phyloP scores from a whole-genome alignment of 2,797 vertebrate species.

The Podargus strigoides region DNA sequence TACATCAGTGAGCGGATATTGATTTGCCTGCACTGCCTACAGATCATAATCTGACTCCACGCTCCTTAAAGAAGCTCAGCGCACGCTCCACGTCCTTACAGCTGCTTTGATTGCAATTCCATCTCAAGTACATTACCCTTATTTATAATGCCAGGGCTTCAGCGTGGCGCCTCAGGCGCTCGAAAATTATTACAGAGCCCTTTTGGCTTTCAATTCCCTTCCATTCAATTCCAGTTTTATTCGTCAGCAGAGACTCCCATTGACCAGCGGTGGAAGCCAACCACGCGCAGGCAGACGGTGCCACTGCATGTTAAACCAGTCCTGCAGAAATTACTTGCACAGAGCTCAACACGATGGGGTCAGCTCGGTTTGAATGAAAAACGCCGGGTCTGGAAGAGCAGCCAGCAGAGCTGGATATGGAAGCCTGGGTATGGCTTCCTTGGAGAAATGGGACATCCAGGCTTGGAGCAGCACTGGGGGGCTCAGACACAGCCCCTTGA shows the following conservation, averaged over 20 bases:
- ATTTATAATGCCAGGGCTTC: constrained; percentile 61
- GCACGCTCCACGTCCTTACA: background rate
- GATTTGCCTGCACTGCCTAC: constrained; percentile 40
- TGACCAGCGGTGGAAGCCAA: background rate
- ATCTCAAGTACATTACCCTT: constrained; percentile 65
- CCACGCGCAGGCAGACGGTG: fast-evolving
- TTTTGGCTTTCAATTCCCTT: constrained; percentile 72
- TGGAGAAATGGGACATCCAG: background rate
- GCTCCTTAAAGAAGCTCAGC: constrained; percentile 19
- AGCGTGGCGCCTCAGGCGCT: constrained; percentile 36
- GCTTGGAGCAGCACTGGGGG: background rate
- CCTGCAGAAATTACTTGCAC: background rate
- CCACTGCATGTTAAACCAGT: background rate
- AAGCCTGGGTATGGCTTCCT: background rate
- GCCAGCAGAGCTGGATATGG: background rate
- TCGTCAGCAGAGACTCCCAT: constrained; percentile 20
- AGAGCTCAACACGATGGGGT: background rate
- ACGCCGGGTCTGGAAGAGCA: background rate
- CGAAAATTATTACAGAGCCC: constrained; percentile 67
- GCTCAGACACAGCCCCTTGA: background rate
- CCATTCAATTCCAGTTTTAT: constrained; percentile 58
- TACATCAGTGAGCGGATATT: background rate
- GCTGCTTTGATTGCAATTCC: constrained; percentile 56
- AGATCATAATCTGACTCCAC: constrained; percentile 27
- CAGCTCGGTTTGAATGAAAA: fast-evolving